Base-by-base conservation (phyloP, 2,888 invertebrate species). In the Tryphoninae sp. region DNA sequence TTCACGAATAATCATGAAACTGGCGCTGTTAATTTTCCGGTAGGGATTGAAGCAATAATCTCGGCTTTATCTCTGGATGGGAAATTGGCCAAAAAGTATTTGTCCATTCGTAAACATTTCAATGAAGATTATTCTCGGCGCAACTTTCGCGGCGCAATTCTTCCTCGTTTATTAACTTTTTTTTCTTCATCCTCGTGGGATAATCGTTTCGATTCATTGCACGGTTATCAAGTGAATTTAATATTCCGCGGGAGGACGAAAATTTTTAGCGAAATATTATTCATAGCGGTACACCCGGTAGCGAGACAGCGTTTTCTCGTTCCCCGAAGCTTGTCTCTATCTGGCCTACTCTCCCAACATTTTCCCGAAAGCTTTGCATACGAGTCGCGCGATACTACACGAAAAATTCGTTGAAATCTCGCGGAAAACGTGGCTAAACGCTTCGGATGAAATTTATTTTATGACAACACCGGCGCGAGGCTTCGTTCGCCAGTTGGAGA, bases 391-490 rank as follows among this genome's bases (percentile, higher is more conserved):
- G 65, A 71, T 71, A 72, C 26, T 71, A 72, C 26, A 72, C 51
- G 58, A 33, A 33, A 69, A 74, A 71, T 80, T 74, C 71, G 67
- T 67, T 53, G 51, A 73, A 13, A 73, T 73, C 61, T 3, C 40
- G 9, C 19, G 61, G 49, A 51, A 62, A 67, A 13, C 19, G n/a
- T 8, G 26, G 49, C 26, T 8, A 71, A 42, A 40, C 59, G 68
- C 42, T 76, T 58, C 61, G 19, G 53, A 61, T 61, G 9, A 61
- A 72, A 72, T 71, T 80, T 80, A 72, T 80, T 80, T 76, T 72
- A 76, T 59, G 67, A 75, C 49, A 40, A 22, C 8, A 2, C 55
- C 55, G 13, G n/a, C 19, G 51, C 61, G 51, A 6, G 13, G 19
- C 19, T 26, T 11, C 11, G 55, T 22, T 13, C 40, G 19, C 58